These are phyloP conservation scores for Zelostemma sp. DNA, from an alignment of 1,140 invertebrate genomes.

Conservation along the genomic window DNA sequence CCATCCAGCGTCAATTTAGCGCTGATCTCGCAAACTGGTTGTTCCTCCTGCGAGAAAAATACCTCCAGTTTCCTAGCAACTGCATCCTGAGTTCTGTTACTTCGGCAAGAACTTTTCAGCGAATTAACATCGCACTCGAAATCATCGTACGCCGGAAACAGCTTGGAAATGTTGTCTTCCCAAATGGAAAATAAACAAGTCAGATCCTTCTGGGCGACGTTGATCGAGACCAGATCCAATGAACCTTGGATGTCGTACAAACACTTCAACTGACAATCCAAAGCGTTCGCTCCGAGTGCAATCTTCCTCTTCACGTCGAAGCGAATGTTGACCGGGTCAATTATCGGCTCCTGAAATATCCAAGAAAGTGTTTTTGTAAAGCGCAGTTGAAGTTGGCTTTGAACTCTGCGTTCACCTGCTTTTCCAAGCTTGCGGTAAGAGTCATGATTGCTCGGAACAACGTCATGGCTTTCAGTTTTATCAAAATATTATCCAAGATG, in stretches of 20 bases:
- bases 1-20: constrained; percentile 77
- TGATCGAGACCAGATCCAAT: constrained; percentile 77
- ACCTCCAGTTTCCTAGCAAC: constrained; percentile 80
- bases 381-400: constrained; percentile 8
- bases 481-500: constrained; percentile 78
- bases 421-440: constrained; percentile 77
- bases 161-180: constrained; percentile 74
- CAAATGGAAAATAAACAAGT: constrained; percentile 78
- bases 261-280: constrained; percentile 56
- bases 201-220: constrained; percentile 80
- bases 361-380: too few species aligned
- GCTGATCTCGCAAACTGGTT: constrained; percentile 67
- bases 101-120: constrained; percentile 15
- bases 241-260: constrained; percentile 78
- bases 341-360: constrained; percentile 78
- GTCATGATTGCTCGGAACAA: constrained; percentile 81
- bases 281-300: constrained; percentile 48
- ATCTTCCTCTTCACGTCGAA: constrained; percentile 80
- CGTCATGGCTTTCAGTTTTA: constrained; percentile 78
- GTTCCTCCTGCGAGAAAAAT: constrained; percentile 79
- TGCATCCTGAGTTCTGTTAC: constrained; percentile 68
- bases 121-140: constrained; percentile 19
- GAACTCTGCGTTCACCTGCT: constrained; percentile 70
- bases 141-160: constrained; percentile 22
- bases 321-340: constrained; percentile 81